phyloP scores from a whole-genome alignment of 1,140 invertebrate genomes.

The Catajapyx aquilonaris region DNA sequence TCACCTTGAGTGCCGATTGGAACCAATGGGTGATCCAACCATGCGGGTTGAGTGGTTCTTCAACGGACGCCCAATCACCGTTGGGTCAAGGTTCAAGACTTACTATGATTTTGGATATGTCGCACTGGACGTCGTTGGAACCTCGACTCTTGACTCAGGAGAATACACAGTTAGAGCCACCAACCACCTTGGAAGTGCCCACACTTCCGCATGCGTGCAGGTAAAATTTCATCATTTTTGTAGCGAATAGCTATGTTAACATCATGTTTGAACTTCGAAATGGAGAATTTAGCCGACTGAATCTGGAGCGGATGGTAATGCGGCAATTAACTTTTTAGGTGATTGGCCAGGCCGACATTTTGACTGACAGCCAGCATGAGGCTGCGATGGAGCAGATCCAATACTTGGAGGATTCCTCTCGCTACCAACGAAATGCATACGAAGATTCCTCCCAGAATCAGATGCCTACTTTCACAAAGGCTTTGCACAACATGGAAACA shows the following conservation, averaged over 20 bases:
- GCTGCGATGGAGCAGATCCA: constrained; percentile 86
- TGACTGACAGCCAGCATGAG: constrained; percentile 87
- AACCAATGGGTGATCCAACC: constrained; percentile 86
- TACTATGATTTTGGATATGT: constrained; percentile 89
- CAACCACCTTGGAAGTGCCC: constrained; percentile 76
- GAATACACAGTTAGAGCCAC: constrained; percentile 81
- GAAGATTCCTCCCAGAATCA: constrained; percentile 61
- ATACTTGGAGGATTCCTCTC: constrained; percentile 70
- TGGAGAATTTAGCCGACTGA: no score
- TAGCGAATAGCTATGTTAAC: no score
- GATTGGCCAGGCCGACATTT: constrained; percentile 58
- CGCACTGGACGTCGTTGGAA: constrained; percentile 70
- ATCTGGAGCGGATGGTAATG: no score
- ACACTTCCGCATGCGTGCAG: constrained; percentile 72
- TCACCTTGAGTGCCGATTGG: constrained; percentile 70
- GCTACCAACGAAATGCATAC: constrained; percentile 39
- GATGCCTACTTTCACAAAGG: constrained; percentile 65
- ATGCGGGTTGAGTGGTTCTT: constrained; percentile 92
- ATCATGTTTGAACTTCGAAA: no score
- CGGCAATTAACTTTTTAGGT: constrained; percentile 22
- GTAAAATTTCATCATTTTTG: no score
- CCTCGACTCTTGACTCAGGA: constrained; percentile 71
- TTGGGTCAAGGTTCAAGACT: constrained; percentile 76
- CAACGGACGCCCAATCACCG: constrained; percentile 67
- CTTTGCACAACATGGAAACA: constrained; percentile 75